Evolutionary conservation across 30 jellyfish, hydroid and myxozoan genomes (phyloP), one percentile per base, ranked within the genome.

Genomic region (Aurelia aurita): DNA sequence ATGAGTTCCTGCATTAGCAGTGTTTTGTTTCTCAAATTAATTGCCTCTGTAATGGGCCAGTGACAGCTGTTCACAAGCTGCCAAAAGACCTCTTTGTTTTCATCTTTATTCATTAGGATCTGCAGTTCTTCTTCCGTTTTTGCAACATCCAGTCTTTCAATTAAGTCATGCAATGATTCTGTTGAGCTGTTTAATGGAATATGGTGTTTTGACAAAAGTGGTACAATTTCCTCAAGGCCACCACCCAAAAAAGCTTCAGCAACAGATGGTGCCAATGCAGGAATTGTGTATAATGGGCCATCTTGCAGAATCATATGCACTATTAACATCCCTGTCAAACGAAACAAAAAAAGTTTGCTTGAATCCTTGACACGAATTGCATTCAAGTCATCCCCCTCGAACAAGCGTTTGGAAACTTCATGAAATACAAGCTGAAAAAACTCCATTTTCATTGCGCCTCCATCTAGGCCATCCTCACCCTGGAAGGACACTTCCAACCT

Each of bases 21-120:
- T n/a, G n/a, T n/a, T n/a, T n/a, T 16, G 1, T 55, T 22, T 0
- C 13, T 3, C 28, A 14, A 0, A 11, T 55, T 55, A 2, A 55
- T 55, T 0, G 67, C 1, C 29, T 6, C 1, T 3, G 67, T 14
- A 0, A 14, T 29, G 0, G 75, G 25, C 75, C 75, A 63, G 5
- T 63, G 75, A 21, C 55, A 63, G 15, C 75, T 63, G 25, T 63
- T 25, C n/a, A 63, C 23, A 0, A 63, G 75, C 2, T 63, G 75
- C 51, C 75, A 63, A 14, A 0, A 63, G 0, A 63, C 75, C 0
- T 63, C 75, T 29, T 63, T 63, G 55, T 0, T 63, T 20, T 6
- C 16, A 16, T 47, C 59, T 47, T 16, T 47, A 8, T 47, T 16
- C 59, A 47, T 47, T 16, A 47, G 59, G 14, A 8, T 16, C 16